Percentiles rank a stretch among this genome's conserved stretches.
phyloP scores from a whole-genome alignment of 1,140 invertebrate genomes.

The Drosophila nasuta region DNA sequence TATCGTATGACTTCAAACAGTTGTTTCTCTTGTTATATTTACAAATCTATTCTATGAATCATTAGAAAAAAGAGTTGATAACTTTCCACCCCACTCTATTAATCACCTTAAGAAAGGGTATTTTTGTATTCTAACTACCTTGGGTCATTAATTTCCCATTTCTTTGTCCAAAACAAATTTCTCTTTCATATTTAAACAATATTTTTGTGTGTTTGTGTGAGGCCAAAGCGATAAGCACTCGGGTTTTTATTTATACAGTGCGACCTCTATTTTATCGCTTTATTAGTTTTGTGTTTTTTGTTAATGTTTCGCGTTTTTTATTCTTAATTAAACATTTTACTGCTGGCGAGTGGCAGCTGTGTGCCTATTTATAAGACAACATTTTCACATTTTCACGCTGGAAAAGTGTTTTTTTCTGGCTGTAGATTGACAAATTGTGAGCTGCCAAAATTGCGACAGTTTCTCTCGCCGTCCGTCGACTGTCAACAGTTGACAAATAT shows the following conservation, averaged over 20 bases:
- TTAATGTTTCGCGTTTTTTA: constrained; percentile 1
- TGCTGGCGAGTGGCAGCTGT: constrained; percentile 26
- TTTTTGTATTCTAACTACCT: neutral
- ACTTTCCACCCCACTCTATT: neutral
- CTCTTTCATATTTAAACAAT: constrained; percentile 19
- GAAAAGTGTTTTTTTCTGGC: constrained; percentile 24
- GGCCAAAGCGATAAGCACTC: constrained; percentile 3
- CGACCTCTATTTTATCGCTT: constrained; percentile 49
- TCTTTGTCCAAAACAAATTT: constrained; percentile 9
- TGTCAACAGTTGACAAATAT: constrained; percentile 78
- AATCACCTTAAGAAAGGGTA: constrained; percentile 3
- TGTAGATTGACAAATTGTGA: constrained; percentile 68
- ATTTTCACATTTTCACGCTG: constrained; percentile 41
- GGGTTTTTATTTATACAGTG: constrained; percentile 20
- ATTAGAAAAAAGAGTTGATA: neutral
- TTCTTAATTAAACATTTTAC: constrained; percentile 43
- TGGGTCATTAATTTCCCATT: neutral
- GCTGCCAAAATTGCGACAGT: constrained; percentile 76
- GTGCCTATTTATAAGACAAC: constrained; percentile 30
- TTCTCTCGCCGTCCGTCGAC: constrained; percentile 3
- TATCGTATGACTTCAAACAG: neutral
- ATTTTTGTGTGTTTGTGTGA: neutral
- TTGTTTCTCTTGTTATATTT: neutral
- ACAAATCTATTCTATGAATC: neutral
- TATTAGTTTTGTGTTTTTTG: constrained; percentile 26